Conservation (phyloP, 2,797 vertebrate genomes). For the Aeoliscus strigatus region DNA sequence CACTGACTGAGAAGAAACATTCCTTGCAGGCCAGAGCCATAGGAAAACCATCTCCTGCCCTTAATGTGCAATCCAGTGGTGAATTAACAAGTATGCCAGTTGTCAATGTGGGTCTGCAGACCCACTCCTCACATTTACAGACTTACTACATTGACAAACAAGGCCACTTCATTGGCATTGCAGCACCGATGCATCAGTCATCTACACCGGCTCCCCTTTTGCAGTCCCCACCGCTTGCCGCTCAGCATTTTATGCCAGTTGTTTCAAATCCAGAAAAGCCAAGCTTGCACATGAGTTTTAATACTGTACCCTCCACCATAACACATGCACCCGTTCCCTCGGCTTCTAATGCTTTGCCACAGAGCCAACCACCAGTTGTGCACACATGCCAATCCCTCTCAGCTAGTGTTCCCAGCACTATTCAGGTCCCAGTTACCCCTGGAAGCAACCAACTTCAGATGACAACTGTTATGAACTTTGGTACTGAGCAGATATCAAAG, state of each 20-base stretch:
- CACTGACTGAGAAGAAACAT: constrained; percentile 82
- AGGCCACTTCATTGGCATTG: constrained; percentile 73
- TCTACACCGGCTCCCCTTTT: constrained; percentile 61
- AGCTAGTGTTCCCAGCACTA: constrained; percentile 79
- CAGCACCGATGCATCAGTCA: constrained; percentile 67
- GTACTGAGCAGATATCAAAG: constrained; percentile 85
- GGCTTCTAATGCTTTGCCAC: constrained; percentile 81
- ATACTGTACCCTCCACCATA: constrained; percentile 75
- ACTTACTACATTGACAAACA: constrained; percentile 76
- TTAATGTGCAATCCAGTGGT: constrained; percentile 55
- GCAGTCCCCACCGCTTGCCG: constrained; percentile 64
- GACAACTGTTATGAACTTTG: constrained; percentile 83
- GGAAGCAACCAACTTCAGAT: constrained; percentile 84
- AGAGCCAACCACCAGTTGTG: constrained; percentile 85
- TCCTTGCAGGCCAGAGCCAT: constrained; percentile 69
- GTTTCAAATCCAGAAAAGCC: constrained; percentile 75
- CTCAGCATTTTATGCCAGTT: constrained; percentile 70
- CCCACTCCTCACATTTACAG: constrained; percentile 70
- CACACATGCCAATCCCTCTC: constrained; percentile 83
- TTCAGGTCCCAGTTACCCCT: constrained; percentile 83
- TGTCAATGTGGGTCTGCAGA: constrained; percentile 66
- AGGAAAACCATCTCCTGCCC: constrained; percentile 77
- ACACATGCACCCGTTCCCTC: constrained; percentile 78
- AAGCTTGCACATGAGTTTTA: constrained; percentile 81
- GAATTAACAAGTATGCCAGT: constrained; percentile 71